Percentiles rank a stretch among this genome's conserved stretches.
Conservation (phyloP, 2,797 vertebrate genomes). For the Benthosema pterotum region DNA sequence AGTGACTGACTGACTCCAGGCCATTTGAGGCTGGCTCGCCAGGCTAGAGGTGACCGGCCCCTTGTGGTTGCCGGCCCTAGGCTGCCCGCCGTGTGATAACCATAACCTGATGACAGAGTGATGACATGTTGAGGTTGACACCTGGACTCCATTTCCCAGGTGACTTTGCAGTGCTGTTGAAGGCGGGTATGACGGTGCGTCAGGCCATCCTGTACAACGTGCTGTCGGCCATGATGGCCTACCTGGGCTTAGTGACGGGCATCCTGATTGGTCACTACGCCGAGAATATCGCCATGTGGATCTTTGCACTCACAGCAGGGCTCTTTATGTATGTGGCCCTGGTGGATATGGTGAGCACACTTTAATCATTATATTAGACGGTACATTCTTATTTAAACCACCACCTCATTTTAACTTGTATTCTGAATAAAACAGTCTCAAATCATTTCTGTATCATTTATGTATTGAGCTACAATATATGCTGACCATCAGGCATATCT, state of each 20-base stretch:
- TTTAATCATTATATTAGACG: neutral
- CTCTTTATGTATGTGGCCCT: conserved; percentile 98
- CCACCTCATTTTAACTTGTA: no score
- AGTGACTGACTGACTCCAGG: no score
- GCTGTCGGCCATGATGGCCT: conserved; percentile 93
- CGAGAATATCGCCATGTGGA: conserved; percentile 93
- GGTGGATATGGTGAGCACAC: conserved; percentile 93
- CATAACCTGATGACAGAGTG: no score
- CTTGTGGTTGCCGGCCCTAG: no score
- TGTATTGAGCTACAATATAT: no score
- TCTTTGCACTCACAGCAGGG: conserved; percentile 96
- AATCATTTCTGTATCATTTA: no score
- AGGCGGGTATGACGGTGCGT: conserved; percentile 95
- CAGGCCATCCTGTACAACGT: conserved; percentile 95
- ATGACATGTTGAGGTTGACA: neutral
- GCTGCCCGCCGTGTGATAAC: no score
- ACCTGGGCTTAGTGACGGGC: conserved; percentile 91
- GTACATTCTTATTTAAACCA: neutral
- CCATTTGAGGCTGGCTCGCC: no score
- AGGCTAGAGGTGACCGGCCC: no score
- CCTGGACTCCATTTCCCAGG: conserved; percentile 70
- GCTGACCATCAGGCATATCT: no score
- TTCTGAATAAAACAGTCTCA: no score
- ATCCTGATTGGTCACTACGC: conserved; percentile 96
- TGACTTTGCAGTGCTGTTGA: conserved; percentile 95